Evolutionary conservation across 1,140 invertebrate species (phyloP).

Genomic region (Bombus balteatus): DNA sequence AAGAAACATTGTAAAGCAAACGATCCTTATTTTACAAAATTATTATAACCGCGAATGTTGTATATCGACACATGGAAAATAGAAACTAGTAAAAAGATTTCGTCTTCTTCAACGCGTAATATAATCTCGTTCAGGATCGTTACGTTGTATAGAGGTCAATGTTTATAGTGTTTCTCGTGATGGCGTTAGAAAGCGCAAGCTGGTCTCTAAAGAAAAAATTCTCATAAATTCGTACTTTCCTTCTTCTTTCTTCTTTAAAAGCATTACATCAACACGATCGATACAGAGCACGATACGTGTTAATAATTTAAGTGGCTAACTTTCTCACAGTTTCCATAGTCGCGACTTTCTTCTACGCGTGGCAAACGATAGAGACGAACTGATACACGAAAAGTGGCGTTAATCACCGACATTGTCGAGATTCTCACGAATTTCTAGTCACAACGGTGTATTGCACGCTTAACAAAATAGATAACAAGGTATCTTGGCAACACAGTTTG

Average conservation of each 20-base stretch:
- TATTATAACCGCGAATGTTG: too few relatives aligned
- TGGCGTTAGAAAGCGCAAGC: slow-evolving; percentile 16
- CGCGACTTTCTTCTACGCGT: slow-evolving; percentile 66
- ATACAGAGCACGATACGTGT: slow-evolving; percentile 17
- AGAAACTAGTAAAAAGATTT: too few relatives aligned
- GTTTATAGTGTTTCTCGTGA: neutral
- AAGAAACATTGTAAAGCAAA: too few relatives aligned
- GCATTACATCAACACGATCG: neutral
- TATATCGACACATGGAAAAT: too few relatives aligned
- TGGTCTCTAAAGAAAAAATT: neutral
- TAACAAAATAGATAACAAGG: neutral
- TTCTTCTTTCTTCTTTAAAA: neutral
- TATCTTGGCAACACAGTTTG: too few relatives aligned
- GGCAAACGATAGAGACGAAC: slow-evolving; percentile 40
- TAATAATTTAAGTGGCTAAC: slow-evolving; percentile 46
- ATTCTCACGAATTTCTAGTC: neutral
- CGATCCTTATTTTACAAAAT: too few relatives aligned
- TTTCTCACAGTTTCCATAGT: slow-evolving; percentile 57
- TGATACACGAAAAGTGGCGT: slow-evolving; percentile 17
- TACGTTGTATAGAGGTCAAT: neutral
- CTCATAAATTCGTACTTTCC: slow-evolving; percentile 50
- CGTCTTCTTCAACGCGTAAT: neutral
- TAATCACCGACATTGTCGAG: too few relatives aligned
- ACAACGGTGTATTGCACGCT: too few relatives aligned
- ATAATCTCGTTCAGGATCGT: neutral